Conservation (phyloP, 1,140 invertebrate genomes). For the Conopomorpha cramerella region DNA sequence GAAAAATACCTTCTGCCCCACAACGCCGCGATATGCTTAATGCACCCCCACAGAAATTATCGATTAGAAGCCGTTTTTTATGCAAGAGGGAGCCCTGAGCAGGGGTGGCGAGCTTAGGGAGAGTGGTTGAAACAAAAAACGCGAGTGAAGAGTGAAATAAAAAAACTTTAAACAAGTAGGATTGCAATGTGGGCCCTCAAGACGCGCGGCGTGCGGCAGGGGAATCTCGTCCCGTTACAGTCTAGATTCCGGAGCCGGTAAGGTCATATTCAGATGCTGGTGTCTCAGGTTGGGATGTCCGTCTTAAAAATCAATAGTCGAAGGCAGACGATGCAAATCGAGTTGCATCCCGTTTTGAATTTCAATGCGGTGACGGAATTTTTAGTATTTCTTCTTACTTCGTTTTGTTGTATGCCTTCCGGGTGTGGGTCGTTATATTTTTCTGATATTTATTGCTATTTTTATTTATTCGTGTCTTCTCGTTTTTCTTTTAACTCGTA, state of each 20-base stretch:
- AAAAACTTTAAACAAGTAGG: slow-evolving; percentile 59
- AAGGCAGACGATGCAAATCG: slow-evolving; percentile 52
- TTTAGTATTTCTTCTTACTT: slow-evolving; percentile 21
- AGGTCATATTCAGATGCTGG: no score
- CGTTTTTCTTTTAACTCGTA: no score
- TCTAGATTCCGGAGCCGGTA: no score
- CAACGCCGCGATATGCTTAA: slow-evolving; percentile 54
- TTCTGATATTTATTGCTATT: no score
- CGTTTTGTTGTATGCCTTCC: slow-evolving; percentile 13
- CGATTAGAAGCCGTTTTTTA: slow-evolving; percentile 61
- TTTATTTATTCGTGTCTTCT: no score
- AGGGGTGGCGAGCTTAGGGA: slow-evolving; percentile 36
- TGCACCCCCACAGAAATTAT: slow-evolving; percentile 61
- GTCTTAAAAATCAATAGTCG: slow-evolving; percentile 49
- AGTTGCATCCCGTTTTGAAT: slow-evolving; percentile 45
- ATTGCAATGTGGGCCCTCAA: slow-evolving; percentile 46
- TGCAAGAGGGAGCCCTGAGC: slow-evolving; percentile 53
- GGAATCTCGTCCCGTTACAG: no score
- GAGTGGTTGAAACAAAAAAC: slow-evolving; percentile 59
- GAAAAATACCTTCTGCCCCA: slow-evolving; percentile 48
- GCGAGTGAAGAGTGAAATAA: slow-evolving; percentile 55
- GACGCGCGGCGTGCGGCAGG: no score
- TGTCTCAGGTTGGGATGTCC: no score
- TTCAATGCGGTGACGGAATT: slow-evolving; percentile 39
- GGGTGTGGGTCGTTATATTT: slow-evolving; percentile 10